A percentile compares a stretch with the other conserved stretches of the same genome.
phyloP scores from a whole-genome alignment of 1,140 invertebrate species.

The Akabosia matsudoensis region DNA sequence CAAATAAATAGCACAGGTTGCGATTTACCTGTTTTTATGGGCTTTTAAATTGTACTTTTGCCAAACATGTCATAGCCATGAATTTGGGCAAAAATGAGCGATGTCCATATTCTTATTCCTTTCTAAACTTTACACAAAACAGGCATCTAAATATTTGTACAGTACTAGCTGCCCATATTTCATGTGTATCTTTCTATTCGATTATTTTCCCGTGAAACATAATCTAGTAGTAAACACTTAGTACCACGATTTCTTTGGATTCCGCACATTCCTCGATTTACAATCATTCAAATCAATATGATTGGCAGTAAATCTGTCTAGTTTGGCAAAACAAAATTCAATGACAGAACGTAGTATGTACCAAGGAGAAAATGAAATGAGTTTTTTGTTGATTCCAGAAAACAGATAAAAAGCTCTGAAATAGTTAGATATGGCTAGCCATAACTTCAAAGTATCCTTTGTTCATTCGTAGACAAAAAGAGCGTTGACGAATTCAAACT shows the following conservation, averaged over 20 bases:
- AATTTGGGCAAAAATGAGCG: background rate
- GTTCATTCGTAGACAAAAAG: too few relatives aligned
- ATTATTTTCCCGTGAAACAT: too few relatives aligned
- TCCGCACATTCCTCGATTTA: slow-evolving; percentile 4
- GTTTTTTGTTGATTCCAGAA: slow-evolving; percentile 9
- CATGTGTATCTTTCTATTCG: too few relatives aligned
- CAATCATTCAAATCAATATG: background rate
- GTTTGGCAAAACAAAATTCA: too few relatives aligned
- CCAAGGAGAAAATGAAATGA: background rate
- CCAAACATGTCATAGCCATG: background rate
- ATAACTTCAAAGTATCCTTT: too few relatives aligned
- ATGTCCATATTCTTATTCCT: too few relatives aligned
- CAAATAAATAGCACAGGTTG: background rate
- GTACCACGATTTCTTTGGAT: background rate
- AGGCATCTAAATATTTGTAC: too few relatives aligned
- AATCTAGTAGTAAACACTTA: background rate
- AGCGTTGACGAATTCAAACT: background rate
- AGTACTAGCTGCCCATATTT: too few relatives aligned
- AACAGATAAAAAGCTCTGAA: background rate
- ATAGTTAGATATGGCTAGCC: too few relatives aligned
- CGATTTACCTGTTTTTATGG: background rate
- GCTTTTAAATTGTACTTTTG: background rate
- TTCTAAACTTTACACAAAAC: too few relatives aligned
- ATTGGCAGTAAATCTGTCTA: background rate
- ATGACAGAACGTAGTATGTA: background rate